Evolutionary conservation across 2,113 vertebrate genomes (phyloP).

Genomic region (Catharus bicknelli): DNA sequence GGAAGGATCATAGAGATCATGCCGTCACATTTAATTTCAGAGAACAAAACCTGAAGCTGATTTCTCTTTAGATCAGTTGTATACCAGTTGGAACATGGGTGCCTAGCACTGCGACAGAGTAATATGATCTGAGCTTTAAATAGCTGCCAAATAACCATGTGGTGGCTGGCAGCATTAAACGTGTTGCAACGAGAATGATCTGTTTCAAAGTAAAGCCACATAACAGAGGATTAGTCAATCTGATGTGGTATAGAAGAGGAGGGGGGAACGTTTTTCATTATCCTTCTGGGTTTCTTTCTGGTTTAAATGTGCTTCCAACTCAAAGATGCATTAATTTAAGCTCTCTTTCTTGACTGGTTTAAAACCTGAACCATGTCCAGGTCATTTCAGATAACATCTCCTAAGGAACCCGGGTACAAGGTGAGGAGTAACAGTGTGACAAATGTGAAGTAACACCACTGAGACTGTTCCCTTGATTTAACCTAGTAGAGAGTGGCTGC

Average conservation of each 20-base stretch:
- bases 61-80: conserved; percentile 68
- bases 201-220: conserved; percentile 67
- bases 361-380: neutral
- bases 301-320: conserved; percentile 2
- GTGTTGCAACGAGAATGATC: conserved; percentile 57
- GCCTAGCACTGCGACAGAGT: conserved; percentile 44
- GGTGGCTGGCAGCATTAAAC: conserved; percentile 61
- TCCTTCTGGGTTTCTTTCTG: conserved; percentile 21
- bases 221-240: conserved; percentile 49
- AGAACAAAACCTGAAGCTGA: conserved; percentile 59
- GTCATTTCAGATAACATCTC: neutral
- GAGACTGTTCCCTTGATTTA: neutral
- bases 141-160: conserved; percentile 72
- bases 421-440: neutral
- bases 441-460: neutral
- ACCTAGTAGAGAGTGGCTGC: neutral
- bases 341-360: neutral
- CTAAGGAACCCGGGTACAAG: neutral
- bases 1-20: conserved; percentile 50
- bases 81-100: conserved; percentile 60
- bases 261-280: conserved; percentile 34
- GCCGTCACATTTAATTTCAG: conserved; percentile 58
- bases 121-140: conserved; percentile 71
- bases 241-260: conserved; percentile 34
- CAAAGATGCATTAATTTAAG: neutral